phyloP scores from a whole-genome alignment of 2,797 vertebrate species.

The Tapirus indicus region DNA sequence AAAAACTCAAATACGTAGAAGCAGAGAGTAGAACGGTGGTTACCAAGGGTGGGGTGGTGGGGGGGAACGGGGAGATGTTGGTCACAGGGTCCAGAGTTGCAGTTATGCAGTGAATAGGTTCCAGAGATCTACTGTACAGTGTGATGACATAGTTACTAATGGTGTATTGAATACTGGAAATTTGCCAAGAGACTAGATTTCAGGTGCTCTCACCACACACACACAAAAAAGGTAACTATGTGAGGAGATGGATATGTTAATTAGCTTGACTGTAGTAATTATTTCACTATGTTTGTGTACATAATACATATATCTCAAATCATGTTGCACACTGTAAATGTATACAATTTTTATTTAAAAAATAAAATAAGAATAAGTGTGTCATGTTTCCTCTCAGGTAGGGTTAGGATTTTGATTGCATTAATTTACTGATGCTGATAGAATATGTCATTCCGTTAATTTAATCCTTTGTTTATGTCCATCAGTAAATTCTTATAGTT shows the following conservation, averaged over 20 bases:
- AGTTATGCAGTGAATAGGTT: not conserved
- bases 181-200: not conserved
- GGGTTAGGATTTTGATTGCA: not conserved
- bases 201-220: not conserved
- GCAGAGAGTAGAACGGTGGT: not conserved
- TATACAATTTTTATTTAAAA: not conserved
- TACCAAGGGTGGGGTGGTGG: not conserved
- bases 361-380: too few species aligned
- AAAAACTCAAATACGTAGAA: too few species aligned
- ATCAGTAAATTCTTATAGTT: not conserved
- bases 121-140: not conserved
- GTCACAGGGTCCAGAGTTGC: not conserved
- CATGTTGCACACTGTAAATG: not conserved
- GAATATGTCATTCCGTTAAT: conserved; percentile 4
- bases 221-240: not conserved
- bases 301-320: too few species aligned
- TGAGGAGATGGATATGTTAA: not conserved
- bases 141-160: not conserved
- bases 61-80: not conserved
- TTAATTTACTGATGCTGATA: not conserved
- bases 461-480: not conserved
- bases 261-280: not conserved
- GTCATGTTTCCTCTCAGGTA: not conserved
- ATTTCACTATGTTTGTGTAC: too few species aligned
- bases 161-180: not conserved